phyloP scores from a whole-genome alignment of 2,888 invertebrate species.

The Megalurothrips usitatus region DNA sequence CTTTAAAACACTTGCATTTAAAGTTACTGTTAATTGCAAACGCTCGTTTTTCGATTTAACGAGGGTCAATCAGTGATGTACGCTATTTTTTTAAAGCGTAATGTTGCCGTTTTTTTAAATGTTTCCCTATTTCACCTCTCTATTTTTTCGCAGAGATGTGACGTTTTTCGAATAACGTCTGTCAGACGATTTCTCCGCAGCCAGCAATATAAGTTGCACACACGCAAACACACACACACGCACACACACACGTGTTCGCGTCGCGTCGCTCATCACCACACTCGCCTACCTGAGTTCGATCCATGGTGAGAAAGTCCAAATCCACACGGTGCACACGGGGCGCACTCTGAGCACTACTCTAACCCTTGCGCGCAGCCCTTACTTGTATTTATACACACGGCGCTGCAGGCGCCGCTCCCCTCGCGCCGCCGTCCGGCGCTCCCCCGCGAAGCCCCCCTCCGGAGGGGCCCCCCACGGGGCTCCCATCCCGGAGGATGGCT shows the following conservation, averaged over 20 bases:
- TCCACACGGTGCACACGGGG: not conserved
- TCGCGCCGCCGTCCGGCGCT: not conserved
- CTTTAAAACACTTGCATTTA: no score
- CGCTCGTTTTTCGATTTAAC: no score
- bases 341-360: not conserved
- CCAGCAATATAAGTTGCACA: no score
- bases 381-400: conserved; percentile 3
- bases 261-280: not conserved
- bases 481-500: not conserved
- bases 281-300: not conserved
- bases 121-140: no score
- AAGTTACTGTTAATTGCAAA: no score
- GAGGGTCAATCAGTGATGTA: no score
- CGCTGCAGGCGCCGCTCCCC: not conserved
- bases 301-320: not conserved
- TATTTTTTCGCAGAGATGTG: no score
- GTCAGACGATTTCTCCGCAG: no score
- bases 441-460: not conserved
- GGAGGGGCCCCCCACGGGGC: not conserved
- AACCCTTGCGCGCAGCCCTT: not conserved
- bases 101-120: no score
- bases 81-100: no score
- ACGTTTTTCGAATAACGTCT: no score
- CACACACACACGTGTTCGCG: not conserved
- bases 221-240: no score